Percentiles rank a stretch among this genome's conserved stretches.
Evolutionary conservation across 1,140 invertebrate species (phyloP).

Genomic region (Tetranychus cinnabarinus): DNA sequence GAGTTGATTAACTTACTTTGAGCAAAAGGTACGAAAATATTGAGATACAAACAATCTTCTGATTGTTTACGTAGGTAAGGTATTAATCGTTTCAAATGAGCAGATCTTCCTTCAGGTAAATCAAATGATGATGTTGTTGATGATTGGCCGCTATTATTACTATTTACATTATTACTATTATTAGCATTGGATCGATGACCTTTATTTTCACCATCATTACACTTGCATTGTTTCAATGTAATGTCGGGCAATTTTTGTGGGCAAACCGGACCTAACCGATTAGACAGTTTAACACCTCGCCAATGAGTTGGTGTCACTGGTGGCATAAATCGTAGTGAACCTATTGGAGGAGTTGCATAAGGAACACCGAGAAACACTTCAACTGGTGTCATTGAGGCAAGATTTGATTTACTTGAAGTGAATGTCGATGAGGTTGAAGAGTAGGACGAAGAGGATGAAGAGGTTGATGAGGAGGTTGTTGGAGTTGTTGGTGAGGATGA

Average conservation of each 20-base stretch:
- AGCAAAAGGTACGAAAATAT: constrained; percentile 54
- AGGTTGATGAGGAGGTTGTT: constrained; percentile 14
- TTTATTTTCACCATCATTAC: too few relatives aligned
- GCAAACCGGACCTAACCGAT: constrained; percentile 54
- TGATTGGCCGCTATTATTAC: not conserved
- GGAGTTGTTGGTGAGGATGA: constrained; percentile 32
- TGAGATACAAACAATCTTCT: constrained; percentile 79
- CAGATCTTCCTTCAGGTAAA: constrained; percentile 32
- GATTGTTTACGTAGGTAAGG: constrained; percentile 51
- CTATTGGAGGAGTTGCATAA: constrained; percentile 50
- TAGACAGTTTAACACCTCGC: constrained; percentile 62
- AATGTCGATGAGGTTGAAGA: not conserved
- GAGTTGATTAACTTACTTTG: not conserved
- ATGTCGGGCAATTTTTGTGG: constrained; percentile 32
- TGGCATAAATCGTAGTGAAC: constrained; percentile 40
- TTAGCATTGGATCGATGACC: too few relatives aligned
- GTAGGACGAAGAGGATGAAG: not conserved
- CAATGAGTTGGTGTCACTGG: constrained; percentile 41
- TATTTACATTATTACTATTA: too few relatives aligned
- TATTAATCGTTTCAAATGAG: constrained; percentile 46
- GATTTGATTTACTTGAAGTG: constrained; percentile 35
- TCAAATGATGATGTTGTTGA: not conserved
- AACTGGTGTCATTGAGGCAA: not conserved
- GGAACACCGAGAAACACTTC: constrained; percentile 34
- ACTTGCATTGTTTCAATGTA: too few relatives aligned